These are phyloP conservation scores for Daphoenositta chrysoptera DNA, from an alignment of 2,113 vertebrate genomes.

Conservation along the genomic window DNA sequence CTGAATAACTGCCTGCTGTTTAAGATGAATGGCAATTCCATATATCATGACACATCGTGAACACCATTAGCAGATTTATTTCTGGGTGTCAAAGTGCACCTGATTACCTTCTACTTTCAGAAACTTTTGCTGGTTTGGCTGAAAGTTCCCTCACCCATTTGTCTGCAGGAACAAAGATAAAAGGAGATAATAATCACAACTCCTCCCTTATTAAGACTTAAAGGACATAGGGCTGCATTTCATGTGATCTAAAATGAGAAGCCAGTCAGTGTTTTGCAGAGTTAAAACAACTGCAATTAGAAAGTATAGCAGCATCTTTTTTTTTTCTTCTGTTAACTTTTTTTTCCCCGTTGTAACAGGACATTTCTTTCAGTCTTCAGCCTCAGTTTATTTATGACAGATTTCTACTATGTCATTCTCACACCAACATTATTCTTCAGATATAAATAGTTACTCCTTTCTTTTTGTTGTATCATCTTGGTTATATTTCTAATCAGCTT, in stretches of 20 bases:
- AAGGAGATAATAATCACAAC: not conserved
- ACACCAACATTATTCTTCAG: not conserved
- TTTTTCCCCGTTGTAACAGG: not conserved
- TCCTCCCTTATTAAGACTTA: not conserved
- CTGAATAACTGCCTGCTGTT: conserved; percentile 55
- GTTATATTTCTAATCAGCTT: not conserved
- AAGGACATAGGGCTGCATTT: not conserved
- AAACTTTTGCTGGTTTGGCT: conserved; percentile 4
- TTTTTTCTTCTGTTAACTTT: not conserved
- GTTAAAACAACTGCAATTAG: not conserved
- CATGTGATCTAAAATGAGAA: not conserved
- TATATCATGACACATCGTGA: conserved; percentile 52
- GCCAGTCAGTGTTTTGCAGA: not conserved
- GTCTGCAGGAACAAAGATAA: not conserved
- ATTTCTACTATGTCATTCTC: not conserved
- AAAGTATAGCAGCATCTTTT: not conserved
- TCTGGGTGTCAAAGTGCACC: conserved; percentile 11
- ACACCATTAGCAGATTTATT: conserved; percentile 45
- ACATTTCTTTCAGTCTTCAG: not conserved
- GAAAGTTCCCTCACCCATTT: conserved; percentile 6
- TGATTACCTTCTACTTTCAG: conserved; percentile 20
- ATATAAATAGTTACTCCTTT: not conserved
- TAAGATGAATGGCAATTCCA: conserved; percentile 58
- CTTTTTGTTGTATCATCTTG: not conserved
- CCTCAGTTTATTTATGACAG: not conserved